Percentiles rank a stretch among this genome's conserved stretches.
Conservation (phyloP, 92 coral and sea anemone species). For the Heliopora coerulea region DNA sequence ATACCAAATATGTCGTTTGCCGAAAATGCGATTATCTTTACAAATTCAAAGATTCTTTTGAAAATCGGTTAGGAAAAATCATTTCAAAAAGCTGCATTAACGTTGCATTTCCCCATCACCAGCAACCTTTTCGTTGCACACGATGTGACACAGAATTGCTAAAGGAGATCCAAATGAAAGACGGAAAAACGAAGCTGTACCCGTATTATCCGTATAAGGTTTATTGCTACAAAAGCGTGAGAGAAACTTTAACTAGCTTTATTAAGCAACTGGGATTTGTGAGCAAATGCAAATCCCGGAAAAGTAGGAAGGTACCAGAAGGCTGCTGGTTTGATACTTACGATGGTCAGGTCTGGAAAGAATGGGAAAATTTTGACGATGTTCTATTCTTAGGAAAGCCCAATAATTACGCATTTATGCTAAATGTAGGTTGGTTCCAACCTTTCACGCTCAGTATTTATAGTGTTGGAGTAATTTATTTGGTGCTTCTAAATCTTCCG, state of each 20-base stretch:
- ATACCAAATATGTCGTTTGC: constrained; percentile 65
- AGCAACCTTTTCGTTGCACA: constrained; percentile 54
- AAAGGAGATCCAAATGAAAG: constrained; percentile 51
- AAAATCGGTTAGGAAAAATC: constrained; percentile 19
- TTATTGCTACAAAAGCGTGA: constrained; percentile 59
- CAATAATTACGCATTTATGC: constrained; percentile 38
- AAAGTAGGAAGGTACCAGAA: constrained; percentile 48
- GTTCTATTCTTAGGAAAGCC: constrained; percentile 3
- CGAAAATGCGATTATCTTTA: constrained; percentile 55
- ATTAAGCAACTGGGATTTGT: constrained; percentile 48
- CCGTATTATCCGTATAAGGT: constrained; percentile 60
- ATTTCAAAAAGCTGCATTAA: constrained; percentile 45
- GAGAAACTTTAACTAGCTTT: constrained; percentile 40
- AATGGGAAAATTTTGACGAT: constrained; percentile 8
- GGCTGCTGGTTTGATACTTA: constrained; percentile 56
- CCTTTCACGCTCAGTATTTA: constrained; percentile 54
- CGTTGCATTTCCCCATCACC: constrained; percentile 53
- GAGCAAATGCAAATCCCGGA: constrained; percentile 57
- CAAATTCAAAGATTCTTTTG: constrained; percentile 58
- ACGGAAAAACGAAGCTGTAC: constrained; percentile 51
- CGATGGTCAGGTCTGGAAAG: constrained; percentile 37
- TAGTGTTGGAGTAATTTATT: constrained; percentile 64
- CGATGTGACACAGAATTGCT: constrained; percentile 53
- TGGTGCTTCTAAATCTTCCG: constrained; percentile 66
- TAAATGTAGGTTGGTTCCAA: constrained; percentile 66